Evolutionary conservation across 2,797 vertebrate species (phyloP), one percentile per base, ranked within the genome.

Genomic region (Mus caroli): DNA sequence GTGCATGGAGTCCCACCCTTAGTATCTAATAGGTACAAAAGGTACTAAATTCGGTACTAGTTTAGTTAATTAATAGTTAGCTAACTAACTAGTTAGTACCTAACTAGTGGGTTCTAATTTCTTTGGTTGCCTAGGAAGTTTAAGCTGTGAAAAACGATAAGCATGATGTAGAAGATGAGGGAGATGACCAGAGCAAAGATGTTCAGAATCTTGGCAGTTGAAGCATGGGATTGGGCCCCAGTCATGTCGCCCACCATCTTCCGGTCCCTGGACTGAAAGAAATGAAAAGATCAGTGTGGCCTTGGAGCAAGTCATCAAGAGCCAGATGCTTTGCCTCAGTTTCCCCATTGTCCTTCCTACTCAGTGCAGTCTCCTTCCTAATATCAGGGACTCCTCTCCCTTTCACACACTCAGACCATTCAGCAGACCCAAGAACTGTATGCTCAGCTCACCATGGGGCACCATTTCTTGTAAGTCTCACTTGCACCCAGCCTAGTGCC

Each of bases 181-280:
- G 31, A 62, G 31, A 84, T 0, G 43, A 64, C 0, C 92, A 86
- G 19, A 2, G 95, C 67, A 13, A 13, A 1, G 88, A 94, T 60
- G 88, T 95, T 95, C 77, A 94, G 92, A 20, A 19, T 46, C 78
- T 83, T 97, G 93, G 96, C 83, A 0, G 93, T 96, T 92, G 97
- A 95, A 4, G 87, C 95, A 0, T 58, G 84, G 82, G 8, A 17
- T 90, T 82, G 94, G 52, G 96, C 95, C 15, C 96, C 96, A 0
- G 0, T 46, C 69, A 69, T 0, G 2, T 97, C 94, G 0, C 96
- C 90, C 69, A 92, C 94, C 94, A 96, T 95, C 97, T 96, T 96
- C 94, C 94, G 76, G 97, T 97, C 97, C 89, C 96, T 95, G 8
- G 93, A 69, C 94, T 96, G 80, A 56, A n/a, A 37, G 31, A 37